Percentiles rank a stretch among this genome's conserved stretches.
Conservation (phyloP, 2,888 invertebrate species). For the Mesodorylaimus sp. region DNA sequence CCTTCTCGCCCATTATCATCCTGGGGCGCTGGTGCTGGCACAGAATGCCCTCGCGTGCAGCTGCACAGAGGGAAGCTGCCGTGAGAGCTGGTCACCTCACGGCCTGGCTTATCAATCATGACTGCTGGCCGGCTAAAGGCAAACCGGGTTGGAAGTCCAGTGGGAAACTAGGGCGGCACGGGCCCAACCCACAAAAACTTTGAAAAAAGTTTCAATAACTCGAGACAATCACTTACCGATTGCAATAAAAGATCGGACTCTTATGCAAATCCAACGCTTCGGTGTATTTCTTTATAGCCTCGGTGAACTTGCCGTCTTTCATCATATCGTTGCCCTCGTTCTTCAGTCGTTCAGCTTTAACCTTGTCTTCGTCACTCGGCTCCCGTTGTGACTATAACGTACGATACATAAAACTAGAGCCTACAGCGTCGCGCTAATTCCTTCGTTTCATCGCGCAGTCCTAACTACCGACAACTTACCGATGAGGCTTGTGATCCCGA, state of each 20-base stretch:
- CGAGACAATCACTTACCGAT: slow-evolving; percentile 38
- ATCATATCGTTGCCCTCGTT: slow-evolving; percentile 61
- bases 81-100: no score
- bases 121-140: no score
- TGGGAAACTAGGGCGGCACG: no score
- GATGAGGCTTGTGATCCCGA: not conserved
- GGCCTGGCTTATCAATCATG: no score
- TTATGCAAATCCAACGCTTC: slow-evolving; percentile 65
- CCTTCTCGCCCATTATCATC: no score
- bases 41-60: no score
- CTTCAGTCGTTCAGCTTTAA: slow-evolving; percentile 62
- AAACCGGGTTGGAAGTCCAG: no score
- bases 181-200: no score
- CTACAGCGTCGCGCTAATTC: not conserved
- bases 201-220: no score
- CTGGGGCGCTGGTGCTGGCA: no score
- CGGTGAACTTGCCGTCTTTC: slow-evolving; percentile 54
- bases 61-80: no score
- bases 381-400: slow-evolving; percentile 11
- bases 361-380: slow-evolving; percentile 31
- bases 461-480: not conserved
- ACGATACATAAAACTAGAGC: slow-evolving; percentile 11
- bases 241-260: slow-evolving; percentile 88
- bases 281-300: slow-evolving; percentile 64
- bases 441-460: not conserved